Percentiles rank a stretch among this genome's conserved stretches.
These are phyloP conservation scores for Leptoclinus maculatus DNA, from an alignment of 2,797 vertebrate species.

Conservation along the genomic window DNA sequence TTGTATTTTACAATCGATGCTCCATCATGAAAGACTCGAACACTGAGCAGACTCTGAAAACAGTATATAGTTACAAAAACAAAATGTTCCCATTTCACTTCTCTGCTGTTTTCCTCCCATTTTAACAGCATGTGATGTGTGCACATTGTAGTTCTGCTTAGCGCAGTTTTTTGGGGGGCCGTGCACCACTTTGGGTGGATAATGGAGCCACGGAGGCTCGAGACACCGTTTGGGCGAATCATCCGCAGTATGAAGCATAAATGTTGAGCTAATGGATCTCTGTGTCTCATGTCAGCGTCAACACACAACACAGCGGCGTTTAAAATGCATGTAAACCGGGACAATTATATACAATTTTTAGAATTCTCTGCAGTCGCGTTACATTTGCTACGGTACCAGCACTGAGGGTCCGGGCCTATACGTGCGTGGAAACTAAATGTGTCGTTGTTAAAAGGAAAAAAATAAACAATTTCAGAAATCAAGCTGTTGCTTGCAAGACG, in stretches of 20 bases:
- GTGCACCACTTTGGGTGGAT: conserved; percentile 1
- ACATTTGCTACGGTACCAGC: conserved; percentile 1
- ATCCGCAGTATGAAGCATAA: background rate
- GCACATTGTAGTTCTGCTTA: background rate
- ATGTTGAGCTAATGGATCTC: background rate
- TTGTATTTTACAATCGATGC: background rate
- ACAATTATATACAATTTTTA: background rate
- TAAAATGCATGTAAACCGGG: conserved; percentile 2
- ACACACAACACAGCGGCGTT: background rate
- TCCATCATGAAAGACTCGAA: background rate
- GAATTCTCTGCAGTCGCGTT: conserved; percentile 20
- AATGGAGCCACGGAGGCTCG: background rate
- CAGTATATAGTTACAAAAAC: background rate
- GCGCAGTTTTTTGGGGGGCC: conserved; percentile 14
- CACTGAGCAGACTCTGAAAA: background rate
- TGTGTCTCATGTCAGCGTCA: background rate
- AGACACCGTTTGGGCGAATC: background rate
- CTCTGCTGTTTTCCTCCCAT: background rate
- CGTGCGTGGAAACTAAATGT: background rate
- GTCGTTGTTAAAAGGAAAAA: background rate
- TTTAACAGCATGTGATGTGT: background rate
- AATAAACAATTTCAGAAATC: background rate
- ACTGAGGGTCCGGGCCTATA: conserved; percentile 4
- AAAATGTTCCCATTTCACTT: background rate
- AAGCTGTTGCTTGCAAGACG: conserved; percentile 42